A percentile compares a stretch with the other conserved stretches of the same genome.
Evolutionary conservation across 2,113 vertebrate species (phyloP).

Genomic region (Gadus chalcogrammus): DNA sequence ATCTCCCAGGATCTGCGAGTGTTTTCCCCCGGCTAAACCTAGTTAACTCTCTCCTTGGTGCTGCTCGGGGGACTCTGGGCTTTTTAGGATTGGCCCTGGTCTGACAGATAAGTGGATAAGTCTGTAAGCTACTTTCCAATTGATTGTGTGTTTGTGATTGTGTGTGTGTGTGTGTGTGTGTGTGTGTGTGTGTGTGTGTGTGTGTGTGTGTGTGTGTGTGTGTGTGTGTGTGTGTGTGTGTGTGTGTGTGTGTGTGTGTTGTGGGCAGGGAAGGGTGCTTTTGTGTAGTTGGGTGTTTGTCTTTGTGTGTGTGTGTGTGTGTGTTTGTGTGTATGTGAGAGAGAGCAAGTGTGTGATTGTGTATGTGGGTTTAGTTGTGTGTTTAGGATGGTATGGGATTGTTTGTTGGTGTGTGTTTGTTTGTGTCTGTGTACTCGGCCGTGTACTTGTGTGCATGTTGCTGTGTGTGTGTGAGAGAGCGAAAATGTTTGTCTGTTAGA

Average conservation of each 20-base stretch:
- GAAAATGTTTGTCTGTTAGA: no score
- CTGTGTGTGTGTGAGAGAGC: no score
- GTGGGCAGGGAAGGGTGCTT: no score
- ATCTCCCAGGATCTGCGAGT: no score
- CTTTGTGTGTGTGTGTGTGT: background rate
- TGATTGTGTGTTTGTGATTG: background rate
- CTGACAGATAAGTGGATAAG: no score
- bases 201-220: background rate
- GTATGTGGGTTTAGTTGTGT: background rate
- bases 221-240: background rate
- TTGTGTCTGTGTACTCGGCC: background rate
- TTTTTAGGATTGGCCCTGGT: no score
- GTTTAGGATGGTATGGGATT: background rate
- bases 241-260: no score
- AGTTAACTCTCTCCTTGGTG: no score
- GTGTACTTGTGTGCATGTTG: background rate
- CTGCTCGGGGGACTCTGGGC: background rate
- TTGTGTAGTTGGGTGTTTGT: background rate
- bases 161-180: background rate
- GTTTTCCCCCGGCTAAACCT: no score
- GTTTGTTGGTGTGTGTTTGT: background rate
- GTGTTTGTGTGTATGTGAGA: conserved; percentile 2
- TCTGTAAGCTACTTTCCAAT: background rate
- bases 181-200: conserved; percentile 6
- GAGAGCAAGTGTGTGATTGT: background rate